phyloP scores from a whole-genome alignment of 2,113 vertebrate species.

The Prunella himalayana region DNA sequence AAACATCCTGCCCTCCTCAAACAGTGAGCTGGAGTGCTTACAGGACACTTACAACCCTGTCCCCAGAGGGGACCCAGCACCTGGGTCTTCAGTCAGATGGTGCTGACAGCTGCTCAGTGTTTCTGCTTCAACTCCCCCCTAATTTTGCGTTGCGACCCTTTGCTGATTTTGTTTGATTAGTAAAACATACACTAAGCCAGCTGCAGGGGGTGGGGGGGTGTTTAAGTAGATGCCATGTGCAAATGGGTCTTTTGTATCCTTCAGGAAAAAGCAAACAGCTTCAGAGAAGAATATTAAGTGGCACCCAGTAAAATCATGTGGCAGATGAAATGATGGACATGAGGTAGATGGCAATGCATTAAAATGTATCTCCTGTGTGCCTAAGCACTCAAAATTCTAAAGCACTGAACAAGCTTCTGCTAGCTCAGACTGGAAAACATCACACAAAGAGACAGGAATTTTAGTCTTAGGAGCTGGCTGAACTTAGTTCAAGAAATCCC shows the following conservation, averaged over 20 bases:
- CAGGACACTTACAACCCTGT: not conserved
- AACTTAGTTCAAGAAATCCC: not conserved
- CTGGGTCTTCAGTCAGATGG: not conserved
- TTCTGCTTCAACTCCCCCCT: not conserved
- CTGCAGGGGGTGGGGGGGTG: accelerated
- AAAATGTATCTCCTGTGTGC: not conserved
- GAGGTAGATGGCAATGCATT: not conserved
- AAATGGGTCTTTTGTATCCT: not conserved
- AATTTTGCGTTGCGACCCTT: not conserved
- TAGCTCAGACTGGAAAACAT: not conserved
- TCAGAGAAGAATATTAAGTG: not conserved
- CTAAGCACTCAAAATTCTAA: not conserved
- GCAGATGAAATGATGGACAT: not conserved
- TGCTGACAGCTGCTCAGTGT: not conserved
- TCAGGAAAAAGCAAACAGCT: not conserved
- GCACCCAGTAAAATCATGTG: not conserved
- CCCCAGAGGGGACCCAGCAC: not conserved
- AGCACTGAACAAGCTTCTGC: not conserved
- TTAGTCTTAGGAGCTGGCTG: not conserved
- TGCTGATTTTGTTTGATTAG: not conserved
- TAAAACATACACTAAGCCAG: not conserved
- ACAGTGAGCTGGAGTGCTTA: not conserved
- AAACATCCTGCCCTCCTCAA: not conserved
- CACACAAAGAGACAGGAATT: not conserved
- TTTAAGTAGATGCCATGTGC: not conserved